phyloP scores from a whole-genome alignment of 37 sponge, comb jelly and placozoan species.

The Halisarca cf. caerulea region DNA sequence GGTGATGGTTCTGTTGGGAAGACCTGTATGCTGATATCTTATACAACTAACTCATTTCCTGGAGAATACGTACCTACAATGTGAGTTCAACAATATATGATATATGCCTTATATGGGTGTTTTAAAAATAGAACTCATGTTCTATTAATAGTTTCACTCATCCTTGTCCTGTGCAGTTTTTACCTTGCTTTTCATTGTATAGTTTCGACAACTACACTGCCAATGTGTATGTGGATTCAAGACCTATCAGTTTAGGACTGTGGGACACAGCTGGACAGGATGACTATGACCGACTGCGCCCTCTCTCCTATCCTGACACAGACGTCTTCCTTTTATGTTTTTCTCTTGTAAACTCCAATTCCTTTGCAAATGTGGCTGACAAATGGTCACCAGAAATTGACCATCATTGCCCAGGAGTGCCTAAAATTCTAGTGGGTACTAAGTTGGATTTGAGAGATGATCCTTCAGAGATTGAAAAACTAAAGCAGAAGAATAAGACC shows the following conservation, averaged over 20 bases:
- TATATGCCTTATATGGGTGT: neutral
- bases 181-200: no score
- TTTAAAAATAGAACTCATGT: no score
- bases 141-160: no score
- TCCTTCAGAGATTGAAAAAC: slow-evolving; percentile 60
- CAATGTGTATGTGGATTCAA: slow-evolving; percentile 86
- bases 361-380: slow-evolving; percentile 78
- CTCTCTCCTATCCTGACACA: slow-evolving; percentile 88
- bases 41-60: slow-evolving; percentile 92
- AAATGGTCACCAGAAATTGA: slow-evolving; percentile 88
- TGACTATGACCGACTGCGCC: slow-evolving; percentile 88
- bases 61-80: slow-evolving; percentile 93
- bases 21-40: slow-evolving; percentile 90
- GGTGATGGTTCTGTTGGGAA: slow-evolving; percentile 90
- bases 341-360: slow-evolving; percentile 78
- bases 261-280: slow-evolving; percentile 98
- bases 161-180: no score
- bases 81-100: slow-evolving; percentile 45
- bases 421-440: slow-evolving; percentile 87
- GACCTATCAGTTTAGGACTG: slow-evolving; percentile 81
- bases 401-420: slow-evolving; percentile 85
- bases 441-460: slow-evolving; percentile 86
- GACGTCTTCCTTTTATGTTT: slow-evolving; percentile 91
- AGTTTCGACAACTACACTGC: slow-evolving; percentile 96
- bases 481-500: slow-evolving; percentile 55